phyloP scores from a whole-genome alignment of 2,888 invertebrate genomes.

The Criorhina ranunculi region DNA sequence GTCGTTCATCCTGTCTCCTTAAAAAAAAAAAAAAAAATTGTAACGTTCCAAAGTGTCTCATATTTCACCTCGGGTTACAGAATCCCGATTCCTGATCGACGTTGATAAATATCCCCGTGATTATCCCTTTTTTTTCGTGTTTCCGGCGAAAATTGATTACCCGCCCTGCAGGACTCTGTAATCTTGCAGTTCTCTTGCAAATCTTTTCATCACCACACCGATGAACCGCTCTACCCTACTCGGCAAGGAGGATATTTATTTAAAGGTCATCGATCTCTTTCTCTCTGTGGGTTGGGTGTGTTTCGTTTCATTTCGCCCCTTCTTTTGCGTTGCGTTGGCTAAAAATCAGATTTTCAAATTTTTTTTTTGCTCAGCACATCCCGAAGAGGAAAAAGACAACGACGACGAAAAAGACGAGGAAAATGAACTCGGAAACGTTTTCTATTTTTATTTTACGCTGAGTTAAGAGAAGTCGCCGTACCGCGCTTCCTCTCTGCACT shows the following conservation, averaged over 20 bases:
- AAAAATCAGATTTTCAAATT: constrained; percentile 49
- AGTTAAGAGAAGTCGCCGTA: constrained; percentile 7
- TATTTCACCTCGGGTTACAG: constrained; percentile 41
- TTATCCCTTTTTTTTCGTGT: constrained; percentile 59
- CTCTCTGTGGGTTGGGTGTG: too few relatives aligned
- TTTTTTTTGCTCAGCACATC: constrained; percentile 31
- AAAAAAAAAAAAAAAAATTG: neutral
- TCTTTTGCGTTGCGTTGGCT: constrained; percentile 58
- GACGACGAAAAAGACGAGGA: neutral
- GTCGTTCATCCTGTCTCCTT: neutral
- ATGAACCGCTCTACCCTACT: constrained; percentile 5
- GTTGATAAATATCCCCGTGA: constrained; percentile 64
- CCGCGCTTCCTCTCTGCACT: neutral
- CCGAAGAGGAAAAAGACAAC: neutral
- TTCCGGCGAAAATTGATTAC: constrained; percentile 72
- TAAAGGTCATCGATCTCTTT: constrained; percentile 70
- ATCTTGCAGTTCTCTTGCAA: constrained; percentile 43
- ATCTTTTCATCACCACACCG: constrained; percentile 27
- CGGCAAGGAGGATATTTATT: constrained; percentile 51
- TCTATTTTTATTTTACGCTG: constrained; percentile 56
- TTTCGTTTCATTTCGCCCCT: neutral
- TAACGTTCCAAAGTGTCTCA: constrained; percentile 29
- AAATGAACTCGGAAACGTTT: constrained; percentile 41
- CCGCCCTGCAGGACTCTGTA: constrained; percentile 52
- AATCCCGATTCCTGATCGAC: constrained; percentile 62